Evolutionary conservation across 1,140 invertebrate species (phyloP), one percentile per base, ranked within the genome.

Genomic region (Hylaeus volcanicus): DNA sequence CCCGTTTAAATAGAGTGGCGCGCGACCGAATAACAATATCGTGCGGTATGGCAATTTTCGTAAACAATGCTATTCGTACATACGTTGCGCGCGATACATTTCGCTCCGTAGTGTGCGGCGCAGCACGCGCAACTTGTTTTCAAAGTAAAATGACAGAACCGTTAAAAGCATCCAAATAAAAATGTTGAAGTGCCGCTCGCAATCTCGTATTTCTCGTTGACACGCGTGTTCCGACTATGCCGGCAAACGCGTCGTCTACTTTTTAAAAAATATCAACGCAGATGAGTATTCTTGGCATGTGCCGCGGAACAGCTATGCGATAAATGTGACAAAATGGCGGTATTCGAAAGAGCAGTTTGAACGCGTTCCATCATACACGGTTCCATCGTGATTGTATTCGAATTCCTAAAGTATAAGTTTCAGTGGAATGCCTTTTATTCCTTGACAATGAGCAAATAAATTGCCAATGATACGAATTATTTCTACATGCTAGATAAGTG

Each of bases 111-210:
- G 43, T 8, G 5, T 5, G 58, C 0, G 41, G 6, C 6, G 9
- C 9, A 12, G 39, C 15, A 11, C 8, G 43, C 14, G 1, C 43
- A 39, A 74, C 72, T 74, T 64, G 37, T 74, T 74, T n/a, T n/a
- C 72, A 64, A 74, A 64, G 58, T 74, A 74, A 74, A 74, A 74
- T 64, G 45, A 63, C 37, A 14, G 58, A 65, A 51, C 26, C 73
- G 60, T 64, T 64, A 53, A 65, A 74, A 74, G 73, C 73, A 53
- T 74, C 39, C 37, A 53, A 43, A 74, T 48, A 65, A 65, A 74
- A 65, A 51, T 43, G 14, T 65, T 64, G 15, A 3, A 51, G 3
- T 11, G 15, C 11, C 14, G 15, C 37, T 26, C 0, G 45, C 15
- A 12, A 41, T 74, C 45, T 64, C 45, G 2, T 51, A n/a, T n/a